These are phyloP conservation scores for Pelvicachromis taeniatus DNA, from an alignment of 2,113 vertebrate species.

Conservation along the genomic window DNA sequence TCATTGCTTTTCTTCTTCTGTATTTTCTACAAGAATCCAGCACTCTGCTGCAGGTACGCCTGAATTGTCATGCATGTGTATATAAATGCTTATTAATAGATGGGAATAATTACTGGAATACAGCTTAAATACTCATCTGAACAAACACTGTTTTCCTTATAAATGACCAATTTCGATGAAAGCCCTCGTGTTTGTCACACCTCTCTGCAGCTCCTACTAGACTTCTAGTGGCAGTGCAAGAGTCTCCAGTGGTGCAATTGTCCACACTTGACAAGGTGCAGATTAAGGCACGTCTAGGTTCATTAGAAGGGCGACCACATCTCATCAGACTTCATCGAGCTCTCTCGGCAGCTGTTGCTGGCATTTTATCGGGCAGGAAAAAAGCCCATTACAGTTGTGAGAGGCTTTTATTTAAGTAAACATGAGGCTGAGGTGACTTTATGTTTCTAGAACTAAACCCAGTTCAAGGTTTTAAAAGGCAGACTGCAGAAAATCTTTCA, in stretches of 20 bases:
- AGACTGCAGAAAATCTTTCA: neutral
- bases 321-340: neutral
- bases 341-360: neutral
- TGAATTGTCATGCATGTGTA: neutral
- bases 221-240: neutral
- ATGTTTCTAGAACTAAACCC: neutral
- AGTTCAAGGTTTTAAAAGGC: neutral
- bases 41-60: neutral
- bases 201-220: neutral
- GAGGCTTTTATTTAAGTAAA: neutral
- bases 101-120: neutral
- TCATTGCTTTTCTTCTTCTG: neutral
- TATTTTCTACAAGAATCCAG: neutral
- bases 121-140: neutral
- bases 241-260: neutral
- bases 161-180: neutral
- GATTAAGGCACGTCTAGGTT: neutral
- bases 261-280: neutral
- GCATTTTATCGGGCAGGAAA: neutral
- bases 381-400: neutral
- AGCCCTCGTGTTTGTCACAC: neutral
- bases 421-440: neutral
- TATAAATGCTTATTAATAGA: neutral
- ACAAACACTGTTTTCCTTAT: accelerated
- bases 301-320: neutral